Conservation (phyloP, 2,888 invertebrate genomes). For the Sarcophaga carnaria region DNA sequence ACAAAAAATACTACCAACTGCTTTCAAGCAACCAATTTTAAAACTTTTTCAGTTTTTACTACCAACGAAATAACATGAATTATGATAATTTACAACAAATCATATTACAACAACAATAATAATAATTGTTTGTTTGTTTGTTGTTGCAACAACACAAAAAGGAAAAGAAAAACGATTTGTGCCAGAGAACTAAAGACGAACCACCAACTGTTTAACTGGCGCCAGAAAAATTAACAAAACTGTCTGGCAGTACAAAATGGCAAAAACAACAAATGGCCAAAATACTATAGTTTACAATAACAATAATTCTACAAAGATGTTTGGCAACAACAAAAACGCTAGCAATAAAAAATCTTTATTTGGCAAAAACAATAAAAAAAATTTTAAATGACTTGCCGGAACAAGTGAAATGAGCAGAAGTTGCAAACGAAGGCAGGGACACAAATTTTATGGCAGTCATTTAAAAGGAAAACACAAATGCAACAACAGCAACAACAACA, state of each 20-base stretch:
- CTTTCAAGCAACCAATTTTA: neutral
- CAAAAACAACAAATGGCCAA: conserved; percentile 38
- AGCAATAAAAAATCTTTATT: conserved; percentile 53
- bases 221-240: conserved; percentile 70
- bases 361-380: conserved; percentile 63
- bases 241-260: conserved; percentile 62
- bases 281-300: conserved; percentile 22
- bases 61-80: conserved; percentile 21
- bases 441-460: conserved; percentile 57
- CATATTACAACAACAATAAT: conserved; percentile 46
- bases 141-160: neutral
- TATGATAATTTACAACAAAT: conserved; percentile 51
- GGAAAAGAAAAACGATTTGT: neutral
- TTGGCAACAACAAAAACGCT: conserved; percentile 34
- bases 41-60: conserved; percentile 24
- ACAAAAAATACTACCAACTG: neutral
- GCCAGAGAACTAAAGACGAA: conserved; percentile 29
- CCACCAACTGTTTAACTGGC: conserved; percentile 72
- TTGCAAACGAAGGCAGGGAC: conserved; percentile 35
- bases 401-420: conserved; percentile 55
- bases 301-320: conserved; percentile 48
- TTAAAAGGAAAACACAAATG: conserved; percentile 43
- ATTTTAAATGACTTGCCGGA: conserved; percentile 36
- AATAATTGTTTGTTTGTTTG: neutral
- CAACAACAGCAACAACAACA: conserved; percentile 17